A percentile compares a stretch with the other conserved stretches of the same genome.
phyloP scores from a whole-genome alignment of 2,113 vertebrate genomes.

The Megaceryle torquata region DNA sequence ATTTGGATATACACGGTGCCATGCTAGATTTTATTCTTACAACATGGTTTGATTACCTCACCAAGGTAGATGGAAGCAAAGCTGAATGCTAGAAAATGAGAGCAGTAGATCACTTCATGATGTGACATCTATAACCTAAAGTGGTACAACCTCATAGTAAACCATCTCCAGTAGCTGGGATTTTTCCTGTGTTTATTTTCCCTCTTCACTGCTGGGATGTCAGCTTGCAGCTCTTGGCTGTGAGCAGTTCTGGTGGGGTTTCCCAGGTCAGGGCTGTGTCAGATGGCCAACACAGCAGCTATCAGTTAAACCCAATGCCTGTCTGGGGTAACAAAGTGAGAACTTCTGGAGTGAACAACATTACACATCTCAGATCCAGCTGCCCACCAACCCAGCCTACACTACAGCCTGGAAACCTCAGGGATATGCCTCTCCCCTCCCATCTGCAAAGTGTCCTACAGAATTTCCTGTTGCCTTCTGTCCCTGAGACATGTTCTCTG shows the following conservation, averaged over 20 bases:
- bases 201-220: fast-evolving
- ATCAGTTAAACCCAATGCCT: neutral
- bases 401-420: neutral
- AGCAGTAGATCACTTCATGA: neutral
- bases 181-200: neutral
- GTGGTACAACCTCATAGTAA: neutral
- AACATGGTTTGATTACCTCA: neutral
- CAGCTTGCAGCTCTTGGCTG: neutral
- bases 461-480: neutral
- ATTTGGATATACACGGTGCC: neutral
- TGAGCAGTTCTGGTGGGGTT: neutral
- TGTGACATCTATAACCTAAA: neutral
- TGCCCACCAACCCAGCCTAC: neutral
- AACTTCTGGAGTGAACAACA: neutral
- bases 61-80: neutral
- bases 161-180: neutral
- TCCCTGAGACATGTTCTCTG: fast-evolving
- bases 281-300: neutral
- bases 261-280: neutral
- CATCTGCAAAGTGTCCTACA: neutral
- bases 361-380: neutral
- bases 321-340: neutral
- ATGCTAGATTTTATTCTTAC: neutral
- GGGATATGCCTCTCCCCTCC: neutral
- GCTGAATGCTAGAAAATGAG: neutral